Conservation (phyloP, 2,113 vertebrate genomes). For the Vireo altiloquus region DNA sequence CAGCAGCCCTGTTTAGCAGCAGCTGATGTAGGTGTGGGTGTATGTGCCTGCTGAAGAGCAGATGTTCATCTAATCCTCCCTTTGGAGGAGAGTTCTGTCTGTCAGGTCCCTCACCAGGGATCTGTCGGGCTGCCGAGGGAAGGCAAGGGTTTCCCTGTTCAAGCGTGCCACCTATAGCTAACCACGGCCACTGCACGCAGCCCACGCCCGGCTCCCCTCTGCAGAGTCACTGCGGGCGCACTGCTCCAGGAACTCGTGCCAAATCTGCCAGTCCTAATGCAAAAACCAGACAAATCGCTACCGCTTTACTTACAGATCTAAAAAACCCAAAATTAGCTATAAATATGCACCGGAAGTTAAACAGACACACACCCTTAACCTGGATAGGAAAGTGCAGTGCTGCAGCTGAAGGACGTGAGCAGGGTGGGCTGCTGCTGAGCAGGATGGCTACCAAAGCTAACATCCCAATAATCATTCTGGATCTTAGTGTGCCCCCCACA, state of each 20-base stretch:
- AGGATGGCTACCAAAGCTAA: background rate
- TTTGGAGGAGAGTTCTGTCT: background rate
- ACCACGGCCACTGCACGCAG: background rate
- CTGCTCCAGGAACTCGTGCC: rapidly evolving
- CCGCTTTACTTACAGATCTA: background rate
- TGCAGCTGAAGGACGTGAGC: background rate
- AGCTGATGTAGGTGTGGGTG: background rate
- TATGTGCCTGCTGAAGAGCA: background rate
- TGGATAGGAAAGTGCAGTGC: background rate
- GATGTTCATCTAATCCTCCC: background rate
- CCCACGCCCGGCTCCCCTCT: background rate
- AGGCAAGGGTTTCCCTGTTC: background rate
- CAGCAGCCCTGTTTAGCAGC: background rate
- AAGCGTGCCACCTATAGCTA: background rate
- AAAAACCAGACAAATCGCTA: background rate
- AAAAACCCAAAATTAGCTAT: background rate
- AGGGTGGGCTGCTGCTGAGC: rapidly evolving
- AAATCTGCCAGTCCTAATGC: background rate
- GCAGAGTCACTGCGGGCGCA: background rate
- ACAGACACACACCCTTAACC: background rate
- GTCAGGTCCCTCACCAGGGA: background rate
- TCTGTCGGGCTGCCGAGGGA: background rate
- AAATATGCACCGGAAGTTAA: background rate
- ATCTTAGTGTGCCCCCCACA: background rate
- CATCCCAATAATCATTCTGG: background rate